These are phyloP conservation scores for Lepidonotus clava DNA, from an alignment of 2,888 invertebrate species.

Conservation along the genomic window DNA sequence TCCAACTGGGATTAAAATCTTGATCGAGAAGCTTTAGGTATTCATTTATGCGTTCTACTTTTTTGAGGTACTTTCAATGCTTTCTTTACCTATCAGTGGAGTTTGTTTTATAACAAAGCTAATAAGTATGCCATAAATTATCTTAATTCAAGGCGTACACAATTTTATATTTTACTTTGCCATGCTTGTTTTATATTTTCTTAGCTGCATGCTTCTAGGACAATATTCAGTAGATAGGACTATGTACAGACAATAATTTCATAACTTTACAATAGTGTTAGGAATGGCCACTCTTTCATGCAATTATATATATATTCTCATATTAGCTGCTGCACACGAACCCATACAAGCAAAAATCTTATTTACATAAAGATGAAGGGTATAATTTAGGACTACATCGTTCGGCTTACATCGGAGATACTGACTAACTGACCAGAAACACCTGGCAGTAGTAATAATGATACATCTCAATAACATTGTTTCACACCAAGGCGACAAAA, in stretches of 20 bases:
- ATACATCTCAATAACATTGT: constrained; percentile 7
- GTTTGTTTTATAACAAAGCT: neutral
- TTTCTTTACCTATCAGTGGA: too few relatives aligned
- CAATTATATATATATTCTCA: neutral
- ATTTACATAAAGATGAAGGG: constrained; percentile 13
- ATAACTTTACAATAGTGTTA: constrained; percentile 45
- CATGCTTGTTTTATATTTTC: constrained; percentile 29
- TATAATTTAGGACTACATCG: neutral
- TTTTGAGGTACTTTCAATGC: neutral
- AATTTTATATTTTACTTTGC: neutral
- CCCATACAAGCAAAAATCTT: constrained; percentile 40
- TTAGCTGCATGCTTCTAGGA: constrained; percentile 50
- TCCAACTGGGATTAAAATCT: neutral
- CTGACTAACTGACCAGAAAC: constrained; percentile 17
- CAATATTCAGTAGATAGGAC: constrained; percentile 51
- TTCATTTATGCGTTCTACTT: neutral
- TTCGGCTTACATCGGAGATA: neutral
- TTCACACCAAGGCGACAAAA: constrained; percentile 15
- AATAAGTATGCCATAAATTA: neutral
- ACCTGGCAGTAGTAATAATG: constrained; percentile 34
- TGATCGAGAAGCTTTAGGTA: neutral
- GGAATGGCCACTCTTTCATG: constrained; percentile 48
- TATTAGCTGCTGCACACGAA: constrained; percentile 21
- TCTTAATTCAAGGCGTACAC: neutral
- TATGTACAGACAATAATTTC: constrained; percentile 48